Percentiles rank a stretch among this genome's conserved stretches.
phyloP scores from a whole-genome alignment of 1,140 invertebrate species.

The Calliopsis andreniformis region DNA sequence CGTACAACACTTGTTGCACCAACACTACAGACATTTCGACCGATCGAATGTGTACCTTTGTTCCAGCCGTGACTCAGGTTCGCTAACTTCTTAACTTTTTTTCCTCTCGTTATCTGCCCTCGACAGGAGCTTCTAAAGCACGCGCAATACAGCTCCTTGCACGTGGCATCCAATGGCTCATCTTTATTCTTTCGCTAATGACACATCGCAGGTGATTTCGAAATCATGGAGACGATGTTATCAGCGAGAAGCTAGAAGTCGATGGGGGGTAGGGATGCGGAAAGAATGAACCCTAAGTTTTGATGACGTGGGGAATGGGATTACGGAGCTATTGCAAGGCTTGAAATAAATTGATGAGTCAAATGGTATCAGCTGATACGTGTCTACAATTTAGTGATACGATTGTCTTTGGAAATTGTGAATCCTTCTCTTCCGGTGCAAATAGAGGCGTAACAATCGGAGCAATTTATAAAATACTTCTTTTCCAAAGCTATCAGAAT shows the following conservation, averaged over 20 bases:
- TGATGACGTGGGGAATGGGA: neutral
- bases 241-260: neutral
- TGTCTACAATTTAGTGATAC: too few species aligned
- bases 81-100: slow-evolving; percentile 1
- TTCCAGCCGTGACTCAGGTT: slow-evolving; percentile 26
- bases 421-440: too few species aligned
- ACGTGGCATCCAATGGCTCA: slow-evolving; percentile 30
- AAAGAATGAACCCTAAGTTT: neutral
- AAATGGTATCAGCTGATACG: too few species aligned
- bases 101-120: slow-evolving; percentile 15
- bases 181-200: slow-evolving; percentile 45
- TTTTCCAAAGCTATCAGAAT: too few species aligned
- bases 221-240: slow-evolving; percentile 26
- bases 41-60: slow-evolving; percentile 39
- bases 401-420: too few species aligned
- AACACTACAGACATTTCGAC: slow-evolving; percentile 3
- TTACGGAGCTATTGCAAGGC: neutral
- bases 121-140: neutral
- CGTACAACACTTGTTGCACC: slow-evolving; percentile 10
- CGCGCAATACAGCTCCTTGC: neutral
- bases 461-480: too few species aligned
- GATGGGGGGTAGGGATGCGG: neutral
- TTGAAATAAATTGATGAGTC: neutral
- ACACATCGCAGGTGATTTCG: slow-evolving; percentile 15
- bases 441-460: too few species aligned